Conservation (phyloP, 2,888 invertebrate species). For the Brenthis daphne region DNA sequence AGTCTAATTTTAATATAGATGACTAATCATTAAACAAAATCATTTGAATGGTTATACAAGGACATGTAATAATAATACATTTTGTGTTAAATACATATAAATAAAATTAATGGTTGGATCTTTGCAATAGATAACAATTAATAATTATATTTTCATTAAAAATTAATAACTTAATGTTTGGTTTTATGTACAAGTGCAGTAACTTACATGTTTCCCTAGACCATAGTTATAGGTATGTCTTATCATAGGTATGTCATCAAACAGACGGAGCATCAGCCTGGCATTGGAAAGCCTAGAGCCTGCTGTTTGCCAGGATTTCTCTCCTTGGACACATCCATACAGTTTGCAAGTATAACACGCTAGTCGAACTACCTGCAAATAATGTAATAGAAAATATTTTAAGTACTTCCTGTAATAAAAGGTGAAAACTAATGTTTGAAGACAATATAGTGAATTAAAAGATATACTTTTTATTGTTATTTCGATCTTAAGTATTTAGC, state of each 20-base stretch:
- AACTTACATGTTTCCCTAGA: constrained; percentile 82
- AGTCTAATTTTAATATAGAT: no score
- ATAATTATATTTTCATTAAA: constrained; percentile 14
- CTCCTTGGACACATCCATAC: constrained; percentile 83
- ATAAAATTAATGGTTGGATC: no score
- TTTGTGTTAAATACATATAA: no score
- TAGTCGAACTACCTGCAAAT: constrained; percentile 86
- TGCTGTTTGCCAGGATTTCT: constrained; percentile 82
- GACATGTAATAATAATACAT: no score
- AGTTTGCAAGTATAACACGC: constrained; percentile 90
- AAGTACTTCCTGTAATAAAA: not conserved
- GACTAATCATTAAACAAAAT: no score
- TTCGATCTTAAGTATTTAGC: no score
- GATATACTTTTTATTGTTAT: no score
- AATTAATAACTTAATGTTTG: constrained; percentile 5
- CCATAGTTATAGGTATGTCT: constrained; percentile 88
- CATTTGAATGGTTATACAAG: no score
- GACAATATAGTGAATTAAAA: no score
- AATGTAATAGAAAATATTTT: not conserved
- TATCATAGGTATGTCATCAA: constrained; percentile 93
- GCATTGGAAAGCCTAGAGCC: constrained; percentile 89
- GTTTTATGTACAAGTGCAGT: not conserved
- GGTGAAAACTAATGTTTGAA: not conserved
- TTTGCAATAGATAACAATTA: not conserved
- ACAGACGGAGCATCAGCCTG: constrained; percentile 88